Percentiles rank a stretch among this genome's conserved stretches.
phyloP scores from a whole-genome alignment of 1,140 invertebrate species.

The Zophobas morio region DNA sequence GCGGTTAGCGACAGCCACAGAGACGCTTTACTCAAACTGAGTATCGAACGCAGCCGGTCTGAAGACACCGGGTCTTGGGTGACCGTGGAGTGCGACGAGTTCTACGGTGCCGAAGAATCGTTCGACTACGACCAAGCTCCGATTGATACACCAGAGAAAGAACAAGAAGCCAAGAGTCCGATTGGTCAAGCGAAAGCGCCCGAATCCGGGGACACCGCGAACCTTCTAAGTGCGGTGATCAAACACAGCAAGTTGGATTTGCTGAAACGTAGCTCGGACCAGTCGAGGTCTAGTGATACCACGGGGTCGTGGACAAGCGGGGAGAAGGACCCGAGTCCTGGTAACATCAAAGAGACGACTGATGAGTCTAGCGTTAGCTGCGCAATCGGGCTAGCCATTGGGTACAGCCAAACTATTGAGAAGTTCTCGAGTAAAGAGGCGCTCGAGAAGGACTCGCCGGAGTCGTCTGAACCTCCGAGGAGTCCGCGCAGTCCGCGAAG shows the following conservation, averaged over 20 bases:
- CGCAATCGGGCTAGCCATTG: conserved; percentile 82
- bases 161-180: conserved; percentile 64
- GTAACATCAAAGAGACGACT: conserved; percentile 72
- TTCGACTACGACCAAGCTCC: conserved; percentile 67
- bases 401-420: conserved; percentile 81
- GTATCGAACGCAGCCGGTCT: conserved; percentile 70
- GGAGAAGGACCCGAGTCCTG: conserved; percentile 70
- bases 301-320: conserved; percentile 72
- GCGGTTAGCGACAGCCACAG: conserved; percentile 65
- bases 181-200: conserved; percentile 59
- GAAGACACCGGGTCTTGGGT: conserved; percentile 76
- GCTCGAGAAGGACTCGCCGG: conserved; percentile 62
- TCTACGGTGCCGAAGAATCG: conserved; percentile 70
- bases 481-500: conserved; percentile 65
- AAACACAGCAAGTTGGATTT: conserved; percentile 66
- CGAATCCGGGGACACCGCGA: conserved; percentile 55
- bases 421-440: conserved; percentile 67
- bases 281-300: conserved; percentile 77
- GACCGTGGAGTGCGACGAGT: conserved; percentile 76
- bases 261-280: conserved; percentile 75
- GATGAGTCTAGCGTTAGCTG: conserved; percentile 86
- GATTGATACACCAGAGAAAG: conserved; percentile 64
- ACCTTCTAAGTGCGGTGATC: conserved; percentile 68
- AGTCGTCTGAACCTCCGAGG: conserved; percentile 60
- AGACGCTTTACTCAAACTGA: conserved; percentile 67